Evolutionary conservation across 2,888 invertebrate species (phyloP).

Genomic region (Phania funesta): DNA sequence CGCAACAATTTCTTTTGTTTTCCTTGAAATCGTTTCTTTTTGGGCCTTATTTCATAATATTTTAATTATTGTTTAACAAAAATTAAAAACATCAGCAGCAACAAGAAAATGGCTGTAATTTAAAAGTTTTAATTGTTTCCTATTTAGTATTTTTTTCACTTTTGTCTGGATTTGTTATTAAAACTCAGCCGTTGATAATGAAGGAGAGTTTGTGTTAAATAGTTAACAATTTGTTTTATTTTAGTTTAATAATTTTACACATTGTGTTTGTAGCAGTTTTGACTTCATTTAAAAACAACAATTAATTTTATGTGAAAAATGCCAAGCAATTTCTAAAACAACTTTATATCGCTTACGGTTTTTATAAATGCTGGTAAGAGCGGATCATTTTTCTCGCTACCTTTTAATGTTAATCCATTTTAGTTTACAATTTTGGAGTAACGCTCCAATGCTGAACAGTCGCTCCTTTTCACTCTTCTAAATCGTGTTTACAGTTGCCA

Average conservation of each 20-base stretch:
- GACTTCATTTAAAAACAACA: not conserved
- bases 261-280: not conserved
- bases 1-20: constrained; percentile 4
- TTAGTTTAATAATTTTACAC: not conserved
- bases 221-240: not conserved
- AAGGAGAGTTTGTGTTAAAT: not conserved
- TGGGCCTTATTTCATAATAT: constrained; percentile 56
- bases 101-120: not conserved
- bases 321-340: too few relatives aligned
- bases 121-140: constrained; percentile 51
- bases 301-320: too few relatives aligned
- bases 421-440: too few relatives aligned
- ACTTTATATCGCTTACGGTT: too few relatives aligned
- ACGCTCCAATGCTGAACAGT: too few relatives aligned
- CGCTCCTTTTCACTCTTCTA: too few relatives aligned
- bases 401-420: too few relatives aligned
- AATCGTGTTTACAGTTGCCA: too few relatives aligned
- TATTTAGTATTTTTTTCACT: not conserved
- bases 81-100: constrained; percentile 28
- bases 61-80: constrained; percentile 62
- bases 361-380: too few relatives aligned
- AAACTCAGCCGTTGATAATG: not conserved
- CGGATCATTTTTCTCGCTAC: too few relatives aligned
- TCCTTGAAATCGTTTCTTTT: constrained; percentile 12
- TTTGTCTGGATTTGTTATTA: not conserved